A percentile compares a stretch with the other conserved stretches of the same genome.
Evolutionary conservation across 2,113 vertebrate genomes (phyloP).

Genomic region (Labeo rohita): DNA sequence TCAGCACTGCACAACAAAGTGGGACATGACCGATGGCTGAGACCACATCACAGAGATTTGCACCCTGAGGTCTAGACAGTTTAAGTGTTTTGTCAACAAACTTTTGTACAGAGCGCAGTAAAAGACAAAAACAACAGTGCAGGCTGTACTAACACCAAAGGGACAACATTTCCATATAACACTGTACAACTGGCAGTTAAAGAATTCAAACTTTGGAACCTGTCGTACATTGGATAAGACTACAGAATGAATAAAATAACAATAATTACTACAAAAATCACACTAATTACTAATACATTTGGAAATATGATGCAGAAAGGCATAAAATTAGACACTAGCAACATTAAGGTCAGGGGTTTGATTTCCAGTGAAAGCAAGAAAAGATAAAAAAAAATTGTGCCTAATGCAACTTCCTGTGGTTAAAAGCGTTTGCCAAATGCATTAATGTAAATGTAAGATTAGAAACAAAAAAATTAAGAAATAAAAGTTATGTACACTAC

Average conservation of each 20-base stretch:
- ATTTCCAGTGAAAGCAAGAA: neutral
- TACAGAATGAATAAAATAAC: neutral
- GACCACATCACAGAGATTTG: constrained; percentile 36
- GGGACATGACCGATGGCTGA: constrained; percentile 57
- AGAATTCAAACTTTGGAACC: neutral
- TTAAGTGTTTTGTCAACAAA: constrained; percentile 42
- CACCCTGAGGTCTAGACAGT: constrained; percentile 35
- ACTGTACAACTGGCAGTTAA: neutral
- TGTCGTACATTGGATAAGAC: neutral
- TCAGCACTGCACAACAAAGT: constrained; percentile 53
- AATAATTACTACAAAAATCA: neutral
- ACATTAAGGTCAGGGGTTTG: neutral
- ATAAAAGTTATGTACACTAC: too few relatives aligned
- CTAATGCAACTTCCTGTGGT: too few relatives aligned
- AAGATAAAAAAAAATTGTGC: too few relatives aligned
- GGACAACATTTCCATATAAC: neutral
- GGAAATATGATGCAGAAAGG: neutral
- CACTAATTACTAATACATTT: neutral
- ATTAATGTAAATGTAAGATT: neutral
- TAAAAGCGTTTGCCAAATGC: too few relatives aligned
- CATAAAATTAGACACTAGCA: too few relatives aligned
- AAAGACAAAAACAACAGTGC: constrained; percentile 10
- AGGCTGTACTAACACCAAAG: neutral
- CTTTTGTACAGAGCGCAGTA: constrained; percentile 16
- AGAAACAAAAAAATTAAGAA: neutral